These are phyloP conservation scores for Onthophagus taurus DNA, from an alignment of 1,140 invertebrate species.

Conservation along the genomic window DNA sequence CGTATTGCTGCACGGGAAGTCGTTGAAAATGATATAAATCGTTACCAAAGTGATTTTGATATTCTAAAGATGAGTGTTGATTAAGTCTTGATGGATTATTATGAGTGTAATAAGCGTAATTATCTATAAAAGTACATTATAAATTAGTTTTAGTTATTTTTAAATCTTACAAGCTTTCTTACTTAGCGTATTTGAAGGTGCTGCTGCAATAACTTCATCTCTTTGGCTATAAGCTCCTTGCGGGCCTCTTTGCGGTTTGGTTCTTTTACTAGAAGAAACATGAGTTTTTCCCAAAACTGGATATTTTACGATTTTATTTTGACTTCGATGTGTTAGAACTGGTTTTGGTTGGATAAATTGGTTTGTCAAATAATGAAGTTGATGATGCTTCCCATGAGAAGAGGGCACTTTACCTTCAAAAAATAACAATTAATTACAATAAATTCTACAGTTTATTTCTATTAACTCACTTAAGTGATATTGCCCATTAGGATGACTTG, in stretches of 20 bases:
- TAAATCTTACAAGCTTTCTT: conserved; percentile 1
- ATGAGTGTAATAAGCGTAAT: conserved; percentile 11
- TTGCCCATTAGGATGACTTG: conserved; percentile 2
- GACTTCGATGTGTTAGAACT: conserved; percentile 4
- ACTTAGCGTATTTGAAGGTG: conserved; percentile 24
- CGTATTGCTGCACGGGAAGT: conserved; percentile 17
- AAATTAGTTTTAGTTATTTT: neutral
- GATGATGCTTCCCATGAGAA: neutral
- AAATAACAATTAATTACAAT: too few relatives aligned
- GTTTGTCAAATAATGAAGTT: too few relatives aligned
- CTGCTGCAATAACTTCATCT: conserved; percentile 27
- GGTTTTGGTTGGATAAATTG: neutral
- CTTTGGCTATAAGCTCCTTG: conserved; percentile 21
- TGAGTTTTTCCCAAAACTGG: conserved; percentile 7
- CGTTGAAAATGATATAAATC: conserved; percentile 16
- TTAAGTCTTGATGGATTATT: conserved; percentile 15
- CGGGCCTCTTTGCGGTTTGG: conserved; percentile 23
- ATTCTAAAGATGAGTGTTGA: conserved; percentile 25
- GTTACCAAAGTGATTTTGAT: conserved; percentile 23
- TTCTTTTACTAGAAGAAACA: conserved; percentile 5
- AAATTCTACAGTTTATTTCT: too few relatives aligned
- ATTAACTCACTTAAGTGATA: conserved; percentile 2
- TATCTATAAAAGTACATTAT: conserved; percentile 10
- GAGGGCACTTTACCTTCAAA: conserved; percentile 1
- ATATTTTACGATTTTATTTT: conserved; percentile 4